Conservation (phyloP, 2,113 vertebrate genomes). For the Strix aluco region DNA sequence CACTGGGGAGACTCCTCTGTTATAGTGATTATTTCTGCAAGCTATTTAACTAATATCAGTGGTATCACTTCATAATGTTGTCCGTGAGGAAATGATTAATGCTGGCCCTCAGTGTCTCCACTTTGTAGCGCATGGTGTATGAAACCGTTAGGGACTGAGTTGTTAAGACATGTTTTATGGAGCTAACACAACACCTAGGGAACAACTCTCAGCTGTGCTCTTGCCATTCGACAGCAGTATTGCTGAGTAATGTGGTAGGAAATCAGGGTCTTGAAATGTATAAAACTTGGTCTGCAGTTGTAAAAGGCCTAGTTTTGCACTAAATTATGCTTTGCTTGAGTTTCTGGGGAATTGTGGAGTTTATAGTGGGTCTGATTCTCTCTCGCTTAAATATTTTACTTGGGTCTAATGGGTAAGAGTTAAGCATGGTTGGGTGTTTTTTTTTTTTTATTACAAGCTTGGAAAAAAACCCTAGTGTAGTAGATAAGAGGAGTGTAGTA, state of each 20-base stretch:
- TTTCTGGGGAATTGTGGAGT: background rate
- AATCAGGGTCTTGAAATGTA: background rate
- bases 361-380: background rate
- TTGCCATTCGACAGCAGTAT: background rate
- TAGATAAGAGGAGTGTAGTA: background rate
- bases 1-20: background rate
- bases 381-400: background rate
- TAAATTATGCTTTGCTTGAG: background rate
- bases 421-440: background rate
- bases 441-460: background rate
- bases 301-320: background rate
- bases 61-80: background rate
- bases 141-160: background rate
- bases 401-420: background rate
- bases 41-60: background rate
- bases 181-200: background rate
- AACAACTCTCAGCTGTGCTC: background rate
- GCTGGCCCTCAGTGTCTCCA: background rate
- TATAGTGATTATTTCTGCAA: background rate
- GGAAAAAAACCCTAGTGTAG: background rate
- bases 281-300: background rate
- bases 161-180: background rate
- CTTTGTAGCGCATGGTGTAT: background rate
- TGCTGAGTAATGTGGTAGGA: background rate
- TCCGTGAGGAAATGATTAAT: background rate